Conservation (phyloP, 2,797 vertebrate species). For the Gambusia yucatana region DNA sequence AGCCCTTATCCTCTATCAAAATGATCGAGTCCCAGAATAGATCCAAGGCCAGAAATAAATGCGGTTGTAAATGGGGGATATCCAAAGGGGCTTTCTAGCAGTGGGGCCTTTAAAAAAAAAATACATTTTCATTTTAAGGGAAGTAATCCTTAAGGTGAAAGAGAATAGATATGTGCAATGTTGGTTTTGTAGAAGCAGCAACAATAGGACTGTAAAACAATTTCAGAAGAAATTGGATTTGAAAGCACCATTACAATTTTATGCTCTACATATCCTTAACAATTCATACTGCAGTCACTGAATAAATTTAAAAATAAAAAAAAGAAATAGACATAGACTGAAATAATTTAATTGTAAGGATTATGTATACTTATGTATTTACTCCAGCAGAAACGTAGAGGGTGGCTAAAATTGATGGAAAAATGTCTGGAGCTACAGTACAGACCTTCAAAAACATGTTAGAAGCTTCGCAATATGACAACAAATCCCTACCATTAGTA, state of each 20-base stretch:
- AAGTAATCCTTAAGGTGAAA: constrained; percentile 9
- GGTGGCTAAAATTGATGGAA: background rate
- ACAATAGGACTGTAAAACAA: background rate
- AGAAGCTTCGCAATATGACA: no score
- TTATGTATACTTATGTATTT: background rate
- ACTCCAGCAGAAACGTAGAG: background rate
- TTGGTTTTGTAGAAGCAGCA: constrained; percentile 9
- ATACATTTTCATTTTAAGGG: background rate
- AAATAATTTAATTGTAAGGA: background rate
- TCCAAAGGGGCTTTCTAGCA: constrained; percentile 52
- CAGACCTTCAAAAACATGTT: background rate
- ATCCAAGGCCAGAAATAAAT: constrained; percentile 44
- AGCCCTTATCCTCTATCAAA: constrained; percentile 65
- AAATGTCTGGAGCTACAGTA: background rate
- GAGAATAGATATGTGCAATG: constrained; percentile 5
- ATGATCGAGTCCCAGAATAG: constrained; percentile 52
- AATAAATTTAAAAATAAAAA: background rate
- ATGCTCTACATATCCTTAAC: background rate
- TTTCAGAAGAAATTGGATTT: background rate
- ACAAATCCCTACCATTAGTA: no score
- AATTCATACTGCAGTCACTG: background rate
- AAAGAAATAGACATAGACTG: background rate
- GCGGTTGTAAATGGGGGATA: constrained; percentile 45
- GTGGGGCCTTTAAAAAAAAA: constrained; percentile 4
- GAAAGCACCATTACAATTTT: background rate